phyloP scores from a whole-genome alignment of 2,113 vertebrate species.

The Parus major region DNA sequence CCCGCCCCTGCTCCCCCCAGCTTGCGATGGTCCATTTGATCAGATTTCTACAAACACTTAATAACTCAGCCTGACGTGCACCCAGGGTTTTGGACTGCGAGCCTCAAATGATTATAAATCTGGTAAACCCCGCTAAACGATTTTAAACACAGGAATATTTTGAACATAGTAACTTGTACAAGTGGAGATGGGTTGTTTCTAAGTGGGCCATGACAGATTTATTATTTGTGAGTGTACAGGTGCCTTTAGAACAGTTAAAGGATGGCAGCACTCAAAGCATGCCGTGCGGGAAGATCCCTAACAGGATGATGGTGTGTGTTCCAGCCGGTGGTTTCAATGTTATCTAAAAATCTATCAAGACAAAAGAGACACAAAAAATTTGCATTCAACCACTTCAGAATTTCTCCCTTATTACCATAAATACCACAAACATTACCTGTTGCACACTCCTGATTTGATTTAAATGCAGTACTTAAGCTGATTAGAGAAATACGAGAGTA shows the following conservation, averaged over 20 bases:
- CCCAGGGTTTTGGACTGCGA: background rate
- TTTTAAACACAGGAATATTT: constrained; percentile 25
- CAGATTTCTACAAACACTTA: constrained; percentile 38
- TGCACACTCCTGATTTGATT: constrained; percentile 64
- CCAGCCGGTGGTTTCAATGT: background rate
- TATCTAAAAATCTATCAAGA: constrained; percentile 31
- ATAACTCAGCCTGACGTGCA: constrained; percentile 26
- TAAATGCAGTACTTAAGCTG: constrained; percentile 67
- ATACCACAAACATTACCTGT: constrained; percentile 63
- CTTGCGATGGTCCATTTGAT: constrained; percentile 9
- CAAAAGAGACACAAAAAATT: constrained; percentile 53
- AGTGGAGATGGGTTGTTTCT: constrained; percentile 1
- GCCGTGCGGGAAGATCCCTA: background rate
- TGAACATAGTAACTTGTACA: background rate
- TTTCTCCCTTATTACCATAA: constrained; percentile 66
- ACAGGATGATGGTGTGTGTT: background rate
- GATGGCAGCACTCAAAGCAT: background rate
- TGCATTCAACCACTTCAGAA: constrained; percentile 54
- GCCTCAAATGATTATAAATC: constrained; percentile 23
- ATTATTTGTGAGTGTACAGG: background rate
- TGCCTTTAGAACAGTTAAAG: background rate
- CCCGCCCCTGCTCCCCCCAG: background rate
- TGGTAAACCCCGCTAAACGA: background rate
- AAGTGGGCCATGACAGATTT: background rate
- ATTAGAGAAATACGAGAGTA: constrained; percentile 49